Evolutionary conservation across 2,113 vertebrate species (phyloP), one percentile per base, ranked within the genome.

Genomic region (Chauna torquata): DNA sequence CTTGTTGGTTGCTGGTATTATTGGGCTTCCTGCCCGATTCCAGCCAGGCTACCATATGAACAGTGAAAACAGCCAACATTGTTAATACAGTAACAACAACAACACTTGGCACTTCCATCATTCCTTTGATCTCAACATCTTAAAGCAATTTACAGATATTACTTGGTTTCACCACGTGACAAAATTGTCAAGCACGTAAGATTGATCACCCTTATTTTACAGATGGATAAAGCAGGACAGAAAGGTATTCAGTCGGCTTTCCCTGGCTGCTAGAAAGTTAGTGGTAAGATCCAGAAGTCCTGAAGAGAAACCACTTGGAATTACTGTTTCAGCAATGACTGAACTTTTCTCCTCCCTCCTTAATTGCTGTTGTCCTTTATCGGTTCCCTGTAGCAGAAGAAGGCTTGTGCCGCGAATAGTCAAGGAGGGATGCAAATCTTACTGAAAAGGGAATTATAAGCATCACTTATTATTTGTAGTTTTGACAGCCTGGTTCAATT

Each of bases 11-110:
- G 91, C 71, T 96, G 95, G 94, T 83, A 91, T 82, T 96, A 50
- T 96, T 94, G 84, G 97, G 95, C 94, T 96, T 90, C 64, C 82
- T 94, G 93, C 95, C 97, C 96, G 91, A 97, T 97, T 97, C 96
- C 97, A 97, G 96, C 97, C 94, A 97, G 95, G 97, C 96, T 97
- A 97, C 96, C 94, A 97, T 96, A 96, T 95, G 97, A 95, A 96
- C 96, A 94, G 94, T 68, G 97, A 96, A 97, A 97, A 94, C 91
- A 91, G 95, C 96, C 94, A 97, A 94, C 87, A 82, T 66, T 95
- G 96, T 97, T 94, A 94, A 86, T 95, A 94, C 76, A 92, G 15
- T 91, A 90, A 91, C 94, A 96, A 89, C 95, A 96, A 79, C 96
- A 95, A 72, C 96, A 96, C 91, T 97, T 97, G 95, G 92, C 95